Conservation (phyloP, 2,797 vertebrate species). For the Carduelis carduelis region DNA sequence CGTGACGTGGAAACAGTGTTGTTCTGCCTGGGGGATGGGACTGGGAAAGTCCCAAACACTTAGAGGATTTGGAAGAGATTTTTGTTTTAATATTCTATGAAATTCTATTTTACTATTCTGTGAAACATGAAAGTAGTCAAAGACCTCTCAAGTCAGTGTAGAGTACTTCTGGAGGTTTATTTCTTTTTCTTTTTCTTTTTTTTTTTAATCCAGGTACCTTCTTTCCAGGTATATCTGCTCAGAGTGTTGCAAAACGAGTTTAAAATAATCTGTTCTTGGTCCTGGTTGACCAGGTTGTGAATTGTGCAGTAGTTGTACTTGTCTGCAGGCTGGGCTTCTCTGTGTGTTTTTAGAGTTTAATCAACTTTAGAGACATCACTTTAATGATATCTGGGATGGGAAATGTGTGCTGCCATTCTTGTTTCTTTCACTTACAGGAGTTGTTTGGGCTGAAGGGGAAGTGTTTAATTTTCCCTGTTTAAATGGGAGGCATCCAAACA, state of each 20-base stretch:
- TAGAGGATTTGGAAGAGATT: background rate
- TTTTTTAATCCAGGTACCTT: background rate
- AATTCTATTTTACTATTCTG: background rate
- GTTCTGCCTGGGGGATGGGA: background rate
- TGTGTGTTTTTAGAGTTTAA: background rate
- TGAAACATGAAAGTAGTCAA: background rate
- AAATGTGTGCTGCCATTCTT: background rate
- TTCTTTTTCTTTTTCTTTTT: background rate
- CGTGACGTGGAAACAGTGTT: rapidly evolving
- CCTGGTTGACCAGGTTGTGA: background rate
- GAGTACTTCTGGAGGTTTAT: background rate
- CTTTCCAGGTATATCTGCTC: background rate
- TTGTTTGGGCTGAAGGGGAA: background rate
- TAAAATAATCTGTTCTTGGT: background rate
- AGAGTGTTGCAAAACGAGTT: background rate
- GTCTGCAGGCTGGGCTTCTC: background rate
- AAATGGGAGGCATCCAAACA: background rate
- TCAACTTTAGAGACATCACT: background rate
- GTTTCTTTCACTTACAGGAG: background rate
- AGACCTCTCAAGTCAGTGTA: background rate
- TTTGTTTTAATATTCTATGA: background rate
- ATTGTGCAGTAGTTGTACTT: rapidly evolving
- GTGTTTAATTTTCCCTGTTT: background rate
- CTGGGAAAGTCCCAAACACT: background rate
- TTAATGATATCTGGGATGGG: background rate